A percentile compares a stretch with the other conserved stretches of the same genome.
Evolutionary conservation across 2,113 vertebrate species (phyloP).

Genomic region (Miniopterus natalensis): DNA sequence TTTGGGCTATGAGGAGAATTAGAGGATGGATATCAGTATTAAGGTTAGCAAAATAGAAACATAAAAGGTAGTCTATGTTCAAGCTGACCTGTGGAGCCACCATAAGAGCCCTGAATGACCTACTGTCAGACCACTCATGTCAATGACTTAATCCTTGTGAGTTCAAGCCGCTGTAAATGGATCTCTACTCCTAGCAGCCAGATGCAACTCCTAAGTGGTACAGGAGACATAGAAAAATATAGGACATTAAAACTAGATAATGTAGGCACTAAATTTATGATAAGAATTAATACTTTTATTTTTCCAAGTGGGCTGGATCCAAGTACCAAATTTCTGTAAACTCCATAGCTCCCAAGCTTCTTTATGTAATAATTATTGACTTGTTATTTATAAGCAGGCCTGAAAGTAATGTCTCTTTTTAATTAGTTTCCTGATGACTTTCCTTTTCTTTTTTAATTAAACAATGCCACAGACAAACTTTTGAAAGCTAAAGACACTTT

Average conservation of each 20-base stretch:
- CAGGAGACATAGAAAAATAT: slow-evolving; percentile 71
- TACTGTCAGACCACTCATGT: background rate
- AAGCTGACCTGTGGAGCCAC: background rate
- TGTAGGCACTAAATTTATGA: slow-evolving; percentile 24
- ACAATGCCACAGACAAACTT: slow-evolving; percentile 80
- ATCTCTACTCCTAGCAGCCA: background rate
- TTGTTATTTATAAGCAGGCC: slow-evolving; percentile 71
- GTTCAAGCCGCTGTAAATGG: background rate
- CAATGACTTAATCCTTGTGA: background rate
- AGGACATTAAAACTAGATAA: background rate
- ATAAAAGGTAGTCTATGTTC: background rate
- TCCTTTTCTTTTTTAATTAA: slow-evolving; percentile 84
- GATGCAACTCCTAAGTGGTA: background rate
- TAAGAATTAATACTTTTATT: slow-evolving; percentile 36
- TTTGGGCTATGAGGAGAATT: slow-evolving; percentile 7
- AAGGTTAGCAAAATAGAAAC: background rate
- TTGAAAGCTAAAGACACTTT: slow-evolving; percentile 80
- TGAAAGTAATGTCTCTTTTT: slow-evolving; percentile 77
- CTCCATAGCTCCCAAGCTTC: background rate
- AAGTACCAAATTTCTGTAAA: slow-evolving; percentile 47
- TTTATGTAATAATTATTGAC: slow-evolving; percentile 75
- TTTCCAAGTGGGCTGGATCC: background rate
- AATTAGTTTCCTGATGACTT: slow-evolving; percentile 81
- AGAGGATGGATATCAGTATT: background rate
- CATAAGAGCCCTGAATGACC: background rate